These are phyloP conservation scores for Hormaphis cornu DNA, from an alignment of 1,140 invertebrate species.

Conservation along the genomic window DNA sequence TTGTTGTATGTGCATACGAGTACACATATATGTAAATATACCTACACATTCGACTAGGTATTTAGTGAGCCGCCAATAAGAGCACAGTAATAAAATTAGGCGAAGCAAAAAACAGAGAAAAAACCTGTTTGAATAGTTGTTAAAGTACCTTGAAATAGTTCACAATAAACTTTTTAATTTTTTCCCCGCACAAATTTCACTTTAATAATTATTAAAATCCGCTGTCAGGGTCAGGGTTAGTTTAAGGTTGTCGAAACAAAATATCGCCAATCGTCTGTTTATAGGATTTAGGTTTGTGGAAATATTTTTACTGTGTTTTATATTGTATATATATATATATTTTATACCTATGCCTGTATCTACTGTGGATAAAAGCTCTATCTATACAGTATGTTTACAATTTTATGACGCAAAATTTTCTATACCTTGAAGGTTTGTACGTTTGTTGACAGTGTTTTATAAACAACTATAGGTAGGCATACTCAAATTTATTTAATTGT, in stretches of 20 bases:
- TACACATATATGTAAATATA: neutral
- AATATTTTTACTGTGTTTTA: neutral
- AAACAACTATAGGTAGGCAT: no score
- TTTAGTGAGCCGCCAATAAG: neutral
- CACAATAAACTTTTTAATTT: constrained; percentile 6
- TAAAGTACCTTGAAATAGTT: neutral
- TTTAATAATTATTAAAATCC: neutral
- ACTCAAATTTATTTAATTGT: no score
- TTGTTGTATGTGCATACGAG: neutral
- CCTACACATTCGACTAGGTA: neutral
- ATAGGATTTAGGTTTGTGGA: no score
- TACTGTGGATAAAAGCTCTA: no score
- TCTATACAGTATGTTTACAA: no score
- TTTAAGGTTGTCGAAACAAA: neutral
- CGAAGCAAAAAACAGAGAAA: constrained; percentile 1
- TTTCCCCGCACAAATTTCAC: neutral
- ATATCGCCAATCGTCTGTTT: neutral
- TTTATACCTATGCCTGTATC: no score
- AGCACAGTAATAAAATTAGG: neutral
- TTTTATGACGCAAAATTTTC: no score
- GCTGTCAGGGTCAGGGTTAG: neutral
- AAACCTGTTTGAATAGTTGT: constrained; percentile 8
- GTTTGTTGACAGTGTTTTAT: no score
- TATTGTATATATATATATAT: neutral
- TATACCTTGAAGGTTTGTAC: no score